Evolutionary conservation across 1,140 invertebrate species (phyloP).

Genomic region (Neomicropteryx cornuta): DNA sequence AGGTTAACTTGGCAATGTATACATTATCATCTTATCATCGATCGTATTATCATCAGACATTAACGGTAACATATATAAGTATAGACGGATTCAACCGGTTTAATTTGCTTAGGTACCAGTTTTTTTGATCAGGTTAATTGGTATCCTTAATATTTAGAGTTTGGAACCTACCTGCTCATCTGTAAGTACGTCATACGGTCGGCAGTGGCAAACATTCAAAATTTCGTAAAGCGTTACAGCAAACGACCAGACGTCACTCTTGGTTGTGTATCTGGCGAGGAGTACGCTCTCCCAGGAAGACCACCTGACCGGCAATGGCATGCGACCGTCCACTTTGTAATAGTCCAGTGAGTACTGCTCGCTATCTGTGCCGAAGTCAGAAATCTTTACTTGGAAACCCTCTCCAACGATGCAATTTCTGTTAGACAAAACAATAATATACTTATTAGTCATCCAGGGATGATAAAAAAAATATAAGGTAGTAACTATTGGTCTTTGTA

Average conservation of each 20-base stretch:
- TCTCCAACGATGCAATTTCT: slow-evolving; percentile 82
- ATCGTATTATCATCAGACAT: too few species aligned
- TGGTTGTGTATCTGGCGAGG: slow-evolving; percentile 59
- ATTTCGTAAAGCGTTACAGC: slow-evolving; percentile 70
- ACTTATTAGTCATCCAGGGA: too few species aligned
- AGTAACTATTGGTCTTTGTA: too few species aligned
- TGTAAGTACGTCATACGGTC: slow-evolving; percentile 59
- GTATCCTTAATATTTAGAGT: too few species aligned
- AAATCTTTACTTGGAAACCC: slow-evolving; percentile 78
- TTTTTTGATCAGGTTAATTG: too few species aligned
- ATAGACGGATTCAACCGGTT: too few species aligned
- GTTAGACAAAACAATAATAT: too few species aligned
- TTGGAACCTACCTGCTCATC: slow-evolving; percentile 38
- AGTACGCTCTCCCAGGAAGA: slow-evolving; percentile 76
- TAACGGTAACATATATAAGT: too few species aligned
- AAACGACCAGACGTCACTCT: slow-evolving; percentile 70
- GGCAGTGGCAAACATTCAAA: slow-evolving; percentile 51
- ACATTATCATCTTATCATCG: too few species aligned
- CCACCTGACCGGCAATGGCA: slow-evolving; percentile 76
- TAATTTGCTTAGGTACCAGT: too few species aligned
- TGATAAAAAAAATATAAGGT: too few species aligned
- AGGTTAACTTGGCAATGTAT: too few species aligned
- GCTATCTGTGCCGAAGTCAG: slow-evolving; percentile 83
- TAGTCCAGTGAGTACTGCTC: slow-evolving; percentile 76
- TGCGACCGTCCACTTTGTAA: slow-evolving; percentile 66